A percentile compares a stretch with the other conserved stretches of the same genome.
phyloP scores from a whole-genome alignment of 2,888 invertebrate species.

The Octodonta nipae region DNA sequence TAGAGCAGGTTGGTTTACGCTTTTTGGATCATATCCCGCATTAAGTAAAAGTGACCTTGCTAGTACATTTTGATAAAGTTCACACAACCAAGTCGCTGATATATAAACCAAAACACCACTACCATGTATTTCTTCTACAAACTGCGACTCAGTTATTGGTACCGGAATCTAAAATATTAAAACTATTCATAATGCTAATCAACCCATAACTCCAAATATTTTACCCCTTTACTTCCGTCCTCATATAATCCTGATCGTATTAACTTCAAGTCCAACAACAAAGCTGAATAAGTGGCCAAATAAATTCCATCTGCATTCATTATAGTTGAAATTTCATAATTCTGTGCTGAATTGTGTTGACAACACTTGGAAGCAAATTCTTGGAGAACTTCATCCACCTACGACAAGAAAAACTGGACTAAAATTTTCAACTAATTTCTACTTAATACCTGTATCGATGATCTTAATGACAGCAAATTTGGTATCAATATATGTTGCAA shows the following conservation, averaged over 20 bases:
- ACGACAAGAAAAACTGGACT: slow-evolving; percentile 7
- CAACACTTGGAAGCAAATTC: slow-evolving; percentile 86
- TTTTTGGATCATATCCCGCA: slow-evolving; percentile 49
- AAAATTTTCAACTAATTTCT: slow-evolving; percentile 2
- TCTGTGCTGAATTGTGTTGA: slow-evolving; percentile 58
- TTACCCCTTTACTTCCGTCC: slow-evolving; percentile 36
- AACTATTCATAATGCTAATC: not conserved
- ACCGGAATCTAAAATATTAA: slow-evolving; percentile 24
- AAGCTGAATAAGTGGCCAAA: slow-evolving; percentile 73
- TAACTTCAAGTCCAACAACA: slow-evolving; percentile 69
- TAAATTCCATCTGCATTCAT: slow-evolving; percentile 94
- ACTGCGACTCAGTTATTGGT: slow-evolving; percentile 68
- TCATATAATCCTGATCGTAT: slow-evolving; percentile 64
- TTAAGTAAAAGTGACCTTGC: slow-evolving; percentile 57
- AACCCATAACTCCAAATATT: slow-evolving; percentile 14
- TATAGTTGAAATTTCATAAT: slow-evolving; percentile 54
- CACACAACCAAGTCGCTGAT: slow-evolving; percentile 85
- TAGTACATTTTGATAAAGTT: slow-evolving; percentile 78
- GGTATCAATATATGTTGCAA: slow-evolving; percentile 63
- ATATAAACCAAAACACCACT: slow-evolving; percentile 86
- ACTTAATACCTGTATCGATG: slow-evolving; percentile 58
- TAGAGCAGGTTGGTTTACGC: slow-evolving; percentile 47
- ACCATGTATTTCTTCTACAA: slow-evolving; percentile 82
- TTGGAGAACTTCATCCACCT: slow-evolving; percentile 81
- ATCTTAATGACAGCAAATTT: slow-evolving; percentile 57